A percentile compares a stretch with the other conserved stretches of the same genome.
Evolutionary conservation across 2,888 invertebrate species (phyloP).

Genomic region (Synergus laeviventris): DNA sequence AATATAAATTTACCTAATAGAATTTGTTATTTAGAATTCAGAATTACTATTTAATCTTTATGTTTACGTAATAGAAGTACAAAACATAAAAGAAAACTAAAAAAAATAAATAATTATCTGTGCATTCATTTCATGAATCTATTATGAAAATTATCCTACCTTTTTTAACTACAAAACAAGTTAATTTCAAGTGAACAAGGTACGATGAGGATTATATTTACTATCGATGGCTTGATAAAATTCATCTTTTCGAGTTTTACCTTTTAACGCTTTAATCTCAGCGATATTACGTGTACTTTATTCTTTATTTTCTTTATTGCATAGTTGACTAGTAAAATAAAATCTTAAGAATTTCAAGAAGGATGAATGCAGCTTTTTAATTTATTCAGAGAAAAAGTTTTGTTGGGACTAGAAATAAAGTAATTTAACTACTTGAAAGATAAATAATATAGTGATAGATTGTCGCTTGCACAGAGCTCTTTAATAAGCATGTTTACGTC

Average conservation of each 20-base stretch:
- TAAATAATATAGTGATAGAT: not conserved
- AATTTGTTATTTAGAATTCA: not conserved
- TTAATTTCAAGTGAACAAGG: too few relatives aligned
- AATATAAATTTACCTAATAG: not conserved
- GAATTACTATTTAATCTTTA: not conserved
- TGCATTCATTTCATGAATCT: not conserved
- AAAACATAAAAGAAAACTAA: not conserved
- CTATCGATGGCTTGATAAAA: slow-evolving; percentile 6
- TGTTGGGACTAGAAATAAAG: not conserved
- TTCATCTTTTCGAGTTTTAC: slow-evolving; percentile 25
- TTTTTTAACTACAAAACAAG: too few relatives aligned
- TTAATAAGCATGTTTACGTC: slow-evolving; percentile 19
- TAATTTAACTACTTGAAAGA: not conserved
- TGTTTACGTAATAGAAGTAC: not conserved
- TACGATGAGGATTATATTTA: not conserved
- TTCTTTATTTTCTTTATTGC: slow-evolving; percentile 1
- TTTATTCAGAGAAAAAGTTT: not conserved
- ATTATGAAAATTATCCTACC: not conserved
- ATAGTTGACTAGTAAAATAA: slow-evolving; percentile 9
- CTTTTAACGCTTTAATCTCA: slow-evolving; percentile 6
- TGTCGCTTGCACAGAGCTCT: not conserved
- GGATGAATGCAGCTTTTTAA: not conserved
- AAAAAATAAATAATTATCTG: too few relatives aligned
- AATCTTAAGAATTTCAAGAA: slow-evolving; percentile 6
- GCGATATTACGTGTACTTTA: slow-evolving; percentile 19